A percentile compares a stretch with the other conserved stretches of the same genome.
Evolutionary conservation across 2,888 invertebrate genomes (phyloP).

Genomic region (Exocentrus adspersus): DNA sequence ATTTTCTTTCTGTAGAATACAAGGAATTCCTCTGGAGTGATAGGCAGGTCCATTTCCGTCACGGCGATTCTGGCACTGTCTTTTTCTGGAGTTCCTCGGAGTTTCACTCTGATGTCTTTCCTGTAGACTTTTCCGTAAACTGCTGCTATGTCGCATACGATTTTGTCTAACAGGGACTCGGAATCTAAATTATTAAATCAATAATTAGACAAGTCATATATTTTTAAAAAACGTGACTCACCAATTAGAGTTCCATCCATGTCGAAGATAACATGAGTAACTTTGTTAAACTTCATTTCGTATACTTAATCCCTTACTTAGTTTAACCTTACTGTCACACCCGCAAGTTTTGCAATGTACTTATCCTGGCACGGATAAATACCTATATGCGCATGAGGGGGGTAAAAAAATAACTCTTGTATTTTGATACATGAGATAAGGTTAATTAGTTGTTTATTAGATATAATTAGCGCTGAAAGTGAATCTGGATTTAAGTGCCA

Average conservation of each 20-base stretch:
- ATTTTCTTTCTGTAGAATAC: constrained; percentile 64
- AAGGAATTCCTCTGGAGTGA: constrained; percentile 71
- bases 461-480: no score
- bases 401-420: no score
- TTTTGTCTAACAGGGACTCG: constrained; percentile 80
- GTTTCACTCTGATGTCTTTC: constrained; percentile 70
- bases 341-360: no score
- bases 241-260: neutral
- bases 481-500: no score
- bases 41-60: constrained; percentile 69
- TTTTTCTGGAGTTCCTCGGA: constrained; percentile 66
- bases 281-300: neutral
- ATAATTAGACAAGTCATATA: no score
- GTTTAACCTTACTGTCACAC: no score
- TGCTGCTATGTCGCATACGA: constrained; percentile 74
- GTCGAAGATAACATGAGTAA: neutral
- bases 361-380: no score
- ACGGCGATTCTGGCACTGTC: constrained; percentile 68
- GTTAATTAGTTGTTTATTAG: no score
- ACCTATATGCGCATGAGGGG: no score
- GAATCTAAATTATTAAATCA: constrained; percentile 72
- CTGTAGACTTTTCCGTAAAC: constrained; percentile 82
- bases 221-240: neutral
- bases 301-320: no score
- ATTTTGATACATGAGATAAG: no score